phyloP scores from a whole-genome alignment of 2,113 vertebrate species.

The Catharus fuscescens region DNA sequence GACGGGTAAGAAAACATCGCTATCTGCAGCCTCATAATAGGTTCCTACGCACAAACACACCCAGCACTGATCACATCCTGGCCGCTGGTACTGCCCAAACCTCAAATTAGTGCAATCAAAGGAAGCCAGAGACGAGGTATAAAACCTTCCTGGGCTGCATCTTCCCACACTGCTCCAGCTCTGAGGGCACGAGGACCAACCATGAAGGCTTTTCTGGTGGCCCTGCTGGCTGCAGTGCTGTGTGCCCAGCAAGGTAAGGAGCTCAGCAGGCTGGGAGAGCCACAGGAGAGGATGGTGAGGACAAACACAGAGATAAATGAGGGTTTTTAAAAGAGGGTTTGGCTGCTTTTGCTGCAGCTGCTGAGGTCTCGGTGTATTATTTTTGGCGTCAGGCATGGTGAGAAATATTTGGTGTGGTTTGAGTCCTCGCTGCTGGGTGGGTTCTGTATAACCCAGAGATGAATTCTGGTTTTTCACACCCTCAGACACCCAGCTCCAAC shows the following conservation, averaged over 20 bases:
- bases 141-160: neutral
- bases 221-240: slow-evolving; percentile 32
- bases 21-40: neutral
- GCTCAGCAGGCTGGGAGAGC: neutral
- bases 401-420: neutral
- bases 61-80: neutral
- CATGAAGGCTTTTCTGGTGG: slow-evolving; percentile 56
- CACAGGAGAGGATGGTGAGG: neutral
- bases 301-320: neutral
- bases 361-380: neutral
- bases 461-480: neutral
- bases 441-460: neutral
- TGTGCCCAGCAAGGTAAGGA: slow-evolving; percentile 55
- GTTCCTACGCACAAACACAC: slow-evolving; percentile 39
- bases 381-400: rapidly evolving
- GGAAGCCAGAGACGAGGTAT: neutral
- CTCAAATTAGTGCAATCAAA: slow-evolving; percentile 35
- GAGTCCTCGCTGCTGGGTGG: neutral
- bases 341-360: neutral
- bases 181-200: neutral
- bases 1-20: neutral
- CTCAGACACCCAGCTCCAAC: neutral
- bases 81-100: neutral
- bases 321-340: neutral
- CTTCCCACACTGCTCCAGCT: neutral